A percentile compares a stretch with the other conserved stretches of the same genome.
Conservation (phyloP, 2,797 vertebrate genomes). For the Oryzias sinensis region DNA sequence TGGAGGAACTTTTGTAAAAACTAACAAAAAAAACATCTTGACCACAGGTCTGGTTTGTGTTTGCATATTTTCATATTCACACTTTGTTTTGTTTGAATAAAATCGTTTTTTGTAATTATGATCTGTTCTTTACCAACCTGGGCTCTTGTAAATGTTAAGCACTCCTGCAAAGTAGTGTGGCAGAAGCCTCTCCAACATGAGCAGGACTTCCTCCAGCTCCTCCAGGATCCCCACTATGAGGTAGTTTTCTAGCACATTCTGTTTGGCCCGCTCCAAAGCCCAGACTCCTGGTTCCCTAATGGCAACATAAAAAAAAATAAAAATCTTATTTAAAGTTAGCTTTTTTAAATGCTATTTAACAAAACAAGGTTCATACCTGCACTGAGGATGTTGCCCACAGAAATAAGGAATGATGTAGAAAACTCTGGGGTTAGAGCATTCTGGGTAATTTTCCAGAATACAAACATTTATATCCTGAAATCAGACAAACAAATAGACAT, state of each 20-base stretch:
- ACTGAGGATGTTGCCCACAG: constrained; percentile 97
- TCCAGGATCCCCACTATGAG: constrained; percentile 96
- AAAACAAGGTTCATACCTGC: constrained; percentile 80
- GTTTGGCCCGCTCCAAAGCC: constrained; percentile 95
- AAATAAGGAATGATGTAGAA: constrained; percentile 99
- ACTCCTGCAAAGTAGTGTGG: constrained; percentile 98
- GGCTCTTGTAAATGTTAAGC: constrained; percentile 95
- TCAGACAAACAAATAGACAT: too few species aligned
- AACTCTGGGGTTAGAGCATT: constrained; percentile 95
- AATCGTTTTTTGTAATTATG: background rate
- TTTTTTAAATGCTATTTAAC: background rate
- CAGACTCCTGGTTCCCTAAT: constrained; percentile 94
- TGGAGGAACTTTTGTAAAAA: too few species aligned
- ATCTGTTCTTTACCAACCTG: constrained; percentile 75
- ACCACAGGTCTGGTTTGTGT: too few species aligned
- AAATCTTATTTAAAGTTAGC: background rate
- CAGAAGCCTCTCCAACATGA: constrained; percentile 96
- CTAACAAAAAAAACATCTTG: too few species aligned
- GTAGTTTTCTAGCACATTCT: constrained; percentile 96
- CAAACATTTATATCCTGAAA: constrained; percentile 95
- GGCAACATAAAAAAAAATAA: too few species aligned
- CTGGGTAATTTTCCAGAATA: constrained; percentile 95
- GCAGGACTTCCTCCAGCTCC: constrained; percentile 97
- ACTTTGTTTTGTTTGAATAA: background rate
- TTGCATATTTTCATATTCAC: too few species aligned